Conservation (phyloP, 2,888 invertebrate genomes). For the Clusia tigrina region DNA sequence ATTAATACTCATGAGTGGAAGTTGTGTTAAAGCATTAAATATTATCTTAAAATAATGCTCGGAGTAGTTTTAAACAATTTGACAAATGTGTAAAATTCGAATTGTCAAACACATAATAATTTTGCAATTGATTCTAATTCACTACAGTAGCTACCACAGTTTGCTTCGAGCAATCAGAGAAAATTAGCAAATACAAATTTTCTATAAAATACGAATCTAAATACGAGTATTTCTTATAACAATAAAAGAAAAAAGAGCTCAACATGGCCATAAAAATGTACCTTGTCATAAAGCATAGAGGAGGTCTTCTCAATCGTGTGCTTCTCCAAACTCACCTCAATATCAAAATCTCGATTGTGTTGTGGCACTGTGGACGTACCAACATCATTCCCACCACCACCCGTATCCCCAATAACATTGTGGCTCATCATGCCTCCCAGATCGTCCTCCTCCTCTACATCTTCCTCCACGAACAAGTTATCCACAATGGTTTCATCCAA, state of each 20-base stretch:
- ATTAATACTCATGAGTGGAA: too few relatives aligned
- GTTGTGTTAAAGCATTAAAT: too few relatives aligned
- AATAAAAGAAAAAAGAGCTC: conserved; percentile 8
- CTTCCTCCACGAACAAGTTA: conserved; percentile 64
- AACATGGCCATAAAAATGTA: conserved; percentile 19
- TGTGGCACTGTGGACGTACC: conserved; percentile 37
- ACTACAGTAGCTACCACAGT: too few relatives aligned
- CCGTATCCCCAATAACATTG: conserved; percentile 23
- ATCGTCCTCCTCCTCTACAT: conserved; percentile 58
- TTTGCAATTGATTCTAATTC: too few relatives aligned
- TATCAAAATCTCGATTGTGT: conserved; percentile 68
- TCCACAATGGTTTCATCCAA: conserved; percentile 67
- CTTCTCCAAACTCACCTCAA: conserved; percentile 66
- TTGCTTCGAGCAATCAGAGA: too few relatives aligned
- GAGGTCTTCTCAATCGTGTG: conserved; percentile 34
- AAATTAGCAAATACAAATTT: too few relatives aligned
- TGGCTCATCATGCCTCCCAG: conserved; percentile 33
- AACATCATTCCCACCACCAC: neutral
- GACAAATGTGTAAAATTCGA: too few relatives aligned
- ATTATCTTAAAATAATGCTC: too few relatives aligned
- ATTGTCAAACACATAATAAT: too few relatives aligned
- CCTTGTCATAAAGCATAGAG: conserved; percentile 32
- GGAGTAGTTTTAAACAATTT: too few relatives aligned
- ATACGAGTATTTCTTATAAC: too few relatives aligned
- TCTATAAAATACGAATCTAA: too few relatives aligned